Evolutionary conservation across 2,113 vertebrate genomes (phyloP).

Genomic region (Atrichornis clamosus): DNA sequence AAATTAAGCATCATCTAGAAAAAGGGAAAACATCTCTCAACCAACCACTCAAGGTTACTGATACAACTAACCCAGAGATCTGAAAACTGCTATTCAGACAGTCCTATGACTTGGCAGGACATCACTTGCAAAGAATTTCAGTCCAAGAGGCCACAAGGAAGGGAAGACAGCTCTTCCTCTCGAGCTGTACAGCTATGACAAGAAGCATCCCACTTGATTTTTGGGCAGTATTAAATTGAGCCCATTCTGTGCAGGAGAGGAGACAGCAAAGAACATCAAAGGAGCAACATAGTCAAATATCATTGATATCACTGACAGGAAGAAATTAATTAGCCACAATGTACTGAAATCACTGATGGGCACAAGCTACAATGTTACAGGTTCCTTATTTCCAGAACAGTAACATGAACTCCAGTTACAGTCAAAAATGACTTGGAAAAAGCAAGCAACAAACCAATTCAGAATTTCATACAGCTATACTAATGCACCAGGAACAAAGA

Average conservation of each 20-base stretch:
- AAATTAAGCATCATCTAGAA: neutral
- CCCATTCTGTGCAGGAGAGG: neutral
- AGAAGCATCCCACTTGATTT: neutral
- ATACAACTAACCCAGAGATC: neutral
- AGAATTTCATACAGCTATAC: neutral
- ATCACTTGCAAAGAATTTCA: conserved; percentile 27
- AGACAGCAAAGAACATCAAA: neutral
- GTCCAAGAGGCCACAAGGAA: conserved; percentile 11
- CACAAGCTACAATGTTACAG: neutral
- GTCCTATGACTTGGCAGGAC: conserved; percentile 54
- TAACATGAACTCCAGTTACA: neutral
- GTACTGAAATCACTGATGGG: neutral
- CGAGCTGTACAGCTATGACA: neutral
- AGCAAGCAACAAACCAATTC: neutral
- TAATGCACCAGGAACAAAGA: neutral
- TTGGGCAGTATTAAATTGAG: neutral
- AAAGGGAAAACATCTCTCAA: conserved; percentile 2
- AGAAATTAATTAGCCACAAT: neutral
- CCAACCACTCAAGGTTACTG: neutral
- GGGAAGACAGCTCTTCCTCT: conserved; percentile 31
- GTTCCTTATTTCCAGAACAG: neutral
- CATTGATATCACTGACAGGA: neutral
- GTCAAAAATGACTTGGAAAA: neutral
- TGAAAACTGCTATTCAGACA: neutral
- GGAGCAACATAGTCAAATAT: neutral